phyloP scores from a whole-genome alignment of 2,113 vertebrate species.

The Malurus cyaneus region DNA sequence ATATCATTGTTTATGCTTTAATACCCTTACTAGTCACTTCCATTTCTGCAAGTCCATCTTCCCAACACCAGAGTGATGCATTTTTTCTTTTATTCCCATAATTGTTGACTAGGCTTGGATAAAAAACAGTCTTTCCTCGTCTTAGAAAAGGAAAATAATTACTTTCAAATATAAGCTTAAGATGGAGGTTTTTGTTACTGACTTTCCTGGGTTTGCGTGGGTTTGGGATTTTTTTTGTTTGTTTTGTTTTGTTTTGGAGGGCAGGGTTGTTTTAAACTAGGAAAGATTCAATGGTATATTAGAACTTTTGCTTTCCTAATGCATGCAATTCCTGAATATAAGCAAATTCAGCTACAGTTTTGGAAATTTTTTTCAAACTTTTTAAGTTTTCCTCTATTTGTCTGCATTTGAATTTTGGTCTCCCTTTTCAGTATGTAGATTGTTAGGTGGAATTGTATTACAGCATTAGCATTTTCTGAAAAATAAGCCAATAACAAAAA shows the following conservation, averaged over 20 bases:
- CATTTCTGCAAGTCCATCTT: neutral
- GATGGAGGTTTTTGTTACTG: neutral
- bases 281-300: neutral
- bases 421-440: neutral
- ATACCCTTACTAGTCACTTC: neutral
- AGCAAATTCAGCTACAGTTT: neutral
- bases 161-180: neutral
- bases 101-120: neutral
- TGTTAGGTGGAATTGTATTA: neutral
- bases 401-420: neutral
- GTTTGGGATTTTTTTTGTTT: fast-evolving
- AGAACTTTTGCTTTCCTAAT: neutral
- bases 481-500: neutral
- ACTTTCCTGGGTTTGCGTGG: neutral
- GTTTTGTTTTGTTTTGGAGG: neutral
- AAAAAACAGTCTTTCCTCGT: neutral
- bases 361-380: neutral
- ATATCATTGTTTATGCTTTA: neutral
- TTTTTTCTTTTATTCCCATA: neutral
- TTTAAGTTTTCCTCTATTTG: neutral
- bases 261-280: neutral
- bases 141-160: neutral
- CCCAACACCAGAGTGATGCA: neutral
- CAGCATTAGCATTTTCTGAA: neutral
- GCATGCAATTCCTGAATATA: neutral